Percentiles rank a stretch among this genome's conserved stretches.
Conservation (phyloP, 2,113 vertebrate species). For the Pelmatolapia mariae region DNA sequence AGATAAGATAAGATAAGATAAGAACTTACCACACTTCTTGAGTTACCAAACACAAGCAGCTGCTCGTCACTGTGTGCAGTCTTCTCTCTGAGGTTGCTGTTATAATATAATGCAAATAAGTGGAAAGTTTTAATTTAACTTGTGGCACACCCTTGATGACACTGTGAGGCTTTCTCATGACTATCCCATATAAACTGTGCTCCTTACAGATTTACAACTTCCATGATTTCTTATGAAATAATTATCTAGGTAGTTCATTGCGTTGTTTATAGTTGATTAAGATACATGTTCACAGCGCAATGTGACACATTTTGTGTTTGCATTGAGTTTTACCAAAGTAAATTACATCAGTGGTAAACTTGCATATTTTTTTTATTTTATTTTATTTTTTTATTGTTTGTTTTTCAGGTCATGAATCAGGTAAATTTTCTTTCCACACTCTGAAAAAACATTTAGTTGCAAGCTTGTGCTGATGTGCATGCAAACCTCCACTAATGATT, state of each 20-base stretch:
- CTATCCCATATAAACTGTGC: neutral
- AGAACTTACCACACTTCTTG: neutral
- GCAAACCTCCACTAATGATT: neutral
- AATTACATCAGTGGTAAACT: neutral
- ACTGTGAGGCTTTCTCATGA: neutral
- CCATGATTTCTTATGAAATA: neutral
- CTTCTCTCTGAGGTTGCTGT: neutral
- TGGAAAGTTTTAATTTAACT: neutral
- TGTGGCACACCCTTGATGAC: neutral
- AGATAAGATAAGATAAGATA: too few relatives aligned
- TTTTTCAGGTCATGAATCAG: neutral
- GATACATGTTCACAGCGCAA: neutral
- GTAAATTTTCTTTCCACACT: neutral
- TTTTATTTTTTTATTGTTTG: neutral
- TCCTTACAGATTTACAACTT: neutral
- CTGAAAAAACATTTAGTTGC: neutral
- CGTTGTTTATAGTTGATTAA: rapidly evolving
- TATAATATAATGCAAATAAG: neutral
- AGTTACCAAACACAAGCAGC: neutral
- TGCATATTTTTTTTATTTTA: neutral
- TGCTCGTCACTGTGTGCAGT: neutral
- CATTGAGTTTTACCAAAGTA: neutral
- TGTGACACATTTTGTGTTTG: neutral
- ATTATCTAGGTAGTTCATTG: neutral
- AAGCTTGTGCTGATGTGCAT: neutral